Evolutionary conservation across 2,888 invertebrate genomes (phyloP), one percentile per base, ranked within the genome.

Genomic region (Nemoura dubitans): DNA sequence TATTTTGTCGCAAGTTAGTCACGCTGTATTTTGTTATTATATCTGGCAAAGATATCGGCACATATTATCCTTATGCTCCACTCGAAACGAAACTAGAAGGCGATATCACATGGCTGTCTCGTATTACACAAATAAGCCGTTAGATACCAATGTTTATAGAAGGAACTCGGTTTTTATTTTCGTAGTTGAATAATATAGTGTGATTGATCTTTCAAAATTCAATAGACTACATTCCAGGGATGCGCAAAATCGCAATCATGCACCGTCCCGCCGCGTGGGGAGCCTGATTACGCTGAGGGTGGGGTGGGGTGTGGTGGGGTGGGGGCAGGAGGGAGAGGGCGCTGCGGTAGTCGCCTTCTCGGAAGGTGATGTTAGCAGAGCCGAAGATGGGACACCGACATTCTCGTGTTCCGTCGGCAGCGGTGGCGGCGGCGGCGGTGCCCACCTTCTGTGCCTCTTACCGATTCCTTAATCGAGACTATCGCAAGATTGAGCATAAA

Each of bases 401-500:
- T 59, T 78, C 78, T 78, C 27, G 36, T 36, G 36, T 36, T 36
- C 36, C 36, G 36, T 36, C 36, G 36, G 10, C 59, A 59, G 59
- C 59, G 59, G 78, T n/a, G 29, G 78, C 29, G 77, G 77, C n/a
- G 36, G 36, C 36, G 36, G 5, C 36, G 59, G 16, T 21, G 59
- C 3, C 59, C 59, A 59, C 59, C 59, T 10, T 21, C 59, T 10
- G 16, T 21, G 59, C 59, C 59, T 27, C 78, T 27, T 25, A 14
- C 78, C 27, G 78, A 29, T 78, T 78, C 78, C 27, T 27, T 78
- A 43, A 86, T 84, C 76, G 86, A 86, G 86, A 59, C 59, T 83
- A 78, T 86, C 78, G 43, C 82, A 83, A 86, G 86, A 84, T 84
- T 83, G 76, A 84, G 86, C 86, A 86, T 83, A 86, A 86, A 86